phyloP scores from a whole-genome alignment of 2,888 invertebrate genomes.

The Meliscaeva auricollis region DNA sequence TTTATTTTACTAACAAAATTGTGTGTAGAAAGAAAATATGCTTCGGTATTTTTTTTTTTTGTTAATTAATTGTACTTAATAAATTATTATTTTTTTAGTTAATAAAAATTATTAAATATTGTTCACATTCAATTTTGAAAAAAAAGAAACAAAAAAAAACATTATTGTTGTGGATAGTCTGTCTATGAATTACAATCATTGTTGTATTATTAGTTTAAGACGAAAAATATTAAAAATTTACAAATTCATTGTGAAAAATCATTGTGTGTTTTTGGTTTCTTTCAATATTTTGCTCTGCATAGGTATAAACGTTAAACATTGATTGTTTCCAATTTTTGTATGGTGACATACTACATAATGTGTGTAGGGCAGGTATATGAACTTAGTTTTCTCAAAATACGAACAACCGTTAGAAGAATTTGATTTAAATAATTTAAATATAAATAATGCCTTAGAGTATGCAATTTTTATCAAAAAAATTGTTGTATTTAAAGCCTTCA shows the following conservation, averaged over 20 bases:
- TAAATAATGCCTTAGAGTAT: too few species aligned
- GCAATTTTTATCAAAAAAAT: too few species aligned
- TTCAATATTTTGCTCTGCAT: neutral
- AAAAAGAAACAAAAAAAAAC: constrained; percentile 8
- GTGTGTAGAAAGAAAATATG: constrained; percentile 30
- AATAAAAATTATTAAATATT: neutral
- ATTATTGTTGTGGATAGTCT: constrained; percentile 29
- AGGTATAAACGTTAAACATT: too few species aligned
- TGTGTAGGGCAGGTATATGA: too few species aligned
- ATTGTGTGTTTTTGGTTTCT: neutral
- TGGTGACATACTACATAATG: too few species aligned
- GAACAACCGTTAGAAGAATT: too few species aligned
- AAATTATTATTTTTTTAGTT: constrained; percentile 36
- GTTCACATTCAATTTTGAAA: neutral
- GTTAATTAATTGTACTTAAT: constrained; percentile 58
- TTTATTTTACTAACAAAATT: constrained; percentile 42
- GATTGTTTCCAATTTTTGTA: too few species aligned
- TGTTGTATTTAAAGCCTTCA: too few species aligned
- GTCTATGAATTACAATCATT: constrained; percentile 54
- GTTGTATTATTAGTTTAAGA: constrained; percentile 66
- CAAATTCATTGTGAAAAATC: constrained; percentile 35
- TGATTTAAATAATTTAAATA: too few species aligned
- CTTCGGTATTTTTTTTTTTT: constrained; percentile 50
- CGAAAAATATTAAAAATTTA: constrained; percentile 37
- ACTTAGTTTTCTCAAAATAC: too few species aligned